Evolutionary conservation across 2,797 vertebrate species (phyloP).

Genomic region (Microcaecilia unicolor): DNA sequence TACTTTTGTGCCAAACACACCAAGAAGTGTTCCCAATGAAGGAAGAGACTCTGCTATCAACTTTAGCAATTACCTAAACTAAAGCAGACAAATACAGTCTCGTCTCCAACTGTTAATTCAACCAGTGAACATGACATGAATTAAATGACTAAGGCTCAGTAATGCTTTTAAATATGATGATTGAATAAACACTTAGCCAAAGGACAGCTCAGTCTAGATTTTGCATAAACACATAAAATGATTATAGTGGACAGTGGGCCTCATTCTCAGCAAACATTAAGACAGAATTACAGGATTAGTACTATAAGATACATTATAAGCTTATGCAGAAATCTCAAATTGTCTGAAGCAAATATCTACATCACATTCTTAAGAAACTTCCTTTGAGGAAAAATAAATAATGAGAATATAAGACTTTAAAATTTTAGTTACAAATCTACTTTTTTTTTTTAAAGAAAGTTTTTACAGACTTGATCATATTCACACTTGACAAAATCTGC

Average conservation of each 20-base stretch:
- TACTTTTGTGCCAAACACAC: too few species aligned
- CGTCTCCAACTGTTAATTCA: constrained; percentile 20
- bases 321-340: constrained; percentile 20
- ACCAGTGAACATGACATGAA: constrained; percentile 12
- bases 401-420: background rate
- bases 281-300: too few species aligned
- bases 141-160: constrained; percentile 3
- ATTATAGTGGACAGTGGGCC: constrained; percentile 13
- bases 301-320: constrained; percentile 12
- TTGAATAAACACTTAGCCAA: too few species aligned
- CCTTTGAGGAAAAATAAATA: constrained; percentile 25
- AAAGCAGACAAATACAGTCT: constrained; percentile 42
- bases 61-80: constrained; percentile 21
- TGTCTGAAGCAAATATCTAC: constrained; percentile 39
- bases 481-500: too few species aligned
- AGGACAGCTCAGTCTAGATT: constrained; percentile 24
- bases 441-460: too few species aligned
- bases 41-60: constrained; percentile 30
- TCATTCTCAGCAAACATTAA: constrained; percentile 33
- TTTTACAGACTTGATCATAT: too few species aligned
- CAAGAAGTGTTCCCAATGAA: too few species aligned
- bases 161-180: constrained; percentile 12
- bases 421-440: too few species aligned
- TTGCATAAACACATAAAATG: constrained; percentile 29
- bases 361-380: constrained; percentile 32